Percentiles rank a stretch among this genome's conserved stretches.
These are phyloP conservation scores for Himalopsyche kuldschensis DNA, from an alignment of 2,888 invertebrate species.

Conservation along the genomic window DNA sequence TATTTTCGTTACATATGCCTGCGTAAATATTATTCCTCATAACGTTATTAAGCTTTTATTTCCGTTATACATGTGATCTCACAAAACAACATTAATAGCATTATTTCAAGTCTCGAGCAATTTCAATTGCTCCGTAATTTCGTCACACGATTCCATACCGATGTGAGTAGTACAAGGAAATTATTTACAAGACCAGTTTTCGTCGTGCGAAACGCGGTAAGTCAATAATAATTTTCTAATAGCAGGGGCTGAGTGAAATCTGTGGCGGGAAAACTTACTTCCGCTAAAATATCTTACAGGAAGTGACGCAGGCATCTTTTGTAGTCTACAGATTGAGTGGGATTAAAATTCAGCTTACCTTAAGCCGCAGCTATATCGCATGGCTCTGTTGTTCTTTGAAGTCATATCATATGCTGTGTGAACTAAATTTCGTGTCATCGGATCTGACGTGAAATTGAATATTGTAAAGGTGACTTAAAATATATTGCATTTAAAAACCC, in stretches of 20 bases:
- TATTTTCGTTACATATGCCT: too few species aligned
- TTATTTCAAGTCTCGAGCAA: not conserved
- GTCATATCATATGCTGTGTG: not conserved
- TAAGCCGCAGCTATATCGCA: not conserved
- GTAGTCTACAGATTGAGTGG: not conserved
- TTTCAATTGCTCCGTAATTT: not conserved
- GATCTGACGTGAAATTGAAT: not conserved
- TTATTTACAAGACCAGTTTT: not conserved
- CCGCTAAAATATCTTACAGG: not conserved
- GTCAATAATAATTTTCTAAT: not conserved
- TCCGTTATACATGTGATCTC: not conserved
- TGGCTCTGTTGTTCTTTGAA: not conserved
- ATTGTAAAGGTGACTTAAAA: not conserved
- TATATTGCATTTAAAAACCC: not conserved
- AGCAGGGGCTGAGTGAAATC: not conserved
- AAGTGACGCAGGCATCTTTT: not conserved
- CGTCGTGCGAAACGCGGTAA: not conserved
- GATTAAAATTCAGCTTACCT: not conserved
- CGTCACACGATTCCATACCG: not conserved
- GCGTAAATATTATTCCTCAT: too few species aligned
- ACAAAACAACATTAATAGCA: not conserved
- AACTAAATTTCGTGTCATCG: not conserved
- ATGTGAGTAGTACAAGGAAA: not conserved
- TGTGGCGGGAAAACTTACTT: not conserved
- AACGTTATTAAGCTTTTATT: too few species aligned